Base-by-base conservation (phyloP, 2,113 vertebrate genomes). In the Psephotus haematonotus region DNA sequence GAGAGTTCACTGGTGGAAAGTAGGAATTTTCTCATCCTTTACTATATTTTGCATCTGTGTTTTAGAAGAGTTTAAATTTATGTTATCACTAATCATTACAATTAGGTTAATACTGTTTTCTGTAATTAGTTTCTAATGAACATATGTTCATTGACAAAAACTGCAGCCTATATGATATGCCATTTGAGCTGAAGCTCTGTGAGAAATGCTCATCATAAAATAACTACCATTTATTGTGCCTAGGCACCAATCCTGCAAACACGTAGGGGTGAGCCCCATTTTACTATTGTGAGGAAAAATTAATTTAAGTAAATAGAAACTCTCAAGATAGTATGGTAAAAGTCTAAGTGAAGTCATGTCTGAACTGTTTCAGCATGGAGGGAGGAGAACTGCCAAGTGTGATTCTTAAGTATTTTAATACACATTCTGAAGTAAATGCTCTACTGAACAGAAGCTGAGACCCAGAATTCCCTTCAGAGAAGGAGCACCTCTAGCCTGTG, bases 51-150 rank as follows among this genome's bases (percentile, higher is more conserved):
- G 67, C 52, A 46, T 91, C 44, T 84, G 41, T 92, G 65, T 84
- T 86, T 90, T 82, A 53, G 62, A 49, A 65, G 80, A 92, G 44
- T 79, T 75, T 81, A 86, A 95, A 86, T 86, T 7, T n/a, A 53
- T 88, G 24, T 57, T 87, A 86, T 79, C 33, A 24, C 77, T 94
- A 92, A 90, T 95, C 92, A 91, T 94, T 82, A 92, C 82, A 65
- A 86, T 86, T 88, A 86, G 65, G 62, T 68, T 95, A 86, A 79
- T 76, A 57, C 81, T 92, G 72, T 95, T 96, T 96, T 84, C 80
- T 79, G 62, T 79, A 95, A 97, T 96, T 96, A 95, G 62, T 96
- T 96, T 92, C 76, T 96, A 94, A 96, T 86, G 90, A 95, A 86
- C 92, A 60, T 88, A 92, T 88, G 92, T 49, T 94, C 82, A 68